Base-by-base conservation (phyloP, 2,888 invertebrate species). In the Pecten maximus region DNA sequence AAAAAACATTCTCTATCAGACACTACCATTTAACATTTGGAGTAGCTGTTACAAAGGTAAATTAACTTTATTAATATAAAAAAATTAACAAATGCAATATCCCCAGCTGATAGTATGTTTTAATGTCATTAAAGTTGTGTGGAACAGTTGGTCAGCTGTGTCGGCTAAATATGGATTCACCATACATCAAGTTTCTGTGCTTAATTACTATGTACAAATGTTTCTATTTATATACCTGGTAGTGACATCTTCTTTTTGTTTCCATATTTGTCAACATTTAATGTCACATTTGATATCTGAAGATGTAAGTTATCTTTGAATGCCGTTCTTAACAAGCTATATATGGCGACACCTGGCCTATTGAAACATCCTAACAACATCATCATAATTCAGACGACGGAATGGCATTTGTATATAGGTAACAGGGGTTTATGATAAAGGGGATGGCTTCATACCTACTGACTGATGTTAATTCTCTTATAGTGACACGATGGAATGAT, bases 191-290 rank as follows among this genome's bases (percentile, higher is more conserved):
- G 0, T 35, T 74, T 35, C 23, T 2, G 60, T 8, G 0, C 8
- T 74, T 35, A 74, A 35, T 74, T 35, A 74, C 2, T 74, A 74
- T 74, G 74, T 35, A 74, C 74, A 74, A 74, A 74, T 74, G 35
- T 35, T 6, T 74, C 35, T 74, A 74, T 74, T 35, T 28, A 74
- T 74, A 74, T 35, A 74, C 74, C 35, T 74, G 10, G 4, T 28
- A 74, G 35, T 74, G 74, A 74, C 74, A 74, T 28, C 74, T 35
- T 10, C 35, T 23, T 74, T 74, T 74, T 74, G 74, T 74, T 74
- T 35, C 74, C 74, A 74, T 74, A 74, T 28, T 74, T 74, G 74
- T 74, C 74, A 74, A 35, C 74, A 74, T 74, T 74, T 35, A 74
- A 74, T 28, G 35, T 74, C 74, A 28, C 4, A 6, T 74, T 74